Conservation (phyloP, 2,113 vertebrate species). For the Callorhinus ursinus region DNA sequence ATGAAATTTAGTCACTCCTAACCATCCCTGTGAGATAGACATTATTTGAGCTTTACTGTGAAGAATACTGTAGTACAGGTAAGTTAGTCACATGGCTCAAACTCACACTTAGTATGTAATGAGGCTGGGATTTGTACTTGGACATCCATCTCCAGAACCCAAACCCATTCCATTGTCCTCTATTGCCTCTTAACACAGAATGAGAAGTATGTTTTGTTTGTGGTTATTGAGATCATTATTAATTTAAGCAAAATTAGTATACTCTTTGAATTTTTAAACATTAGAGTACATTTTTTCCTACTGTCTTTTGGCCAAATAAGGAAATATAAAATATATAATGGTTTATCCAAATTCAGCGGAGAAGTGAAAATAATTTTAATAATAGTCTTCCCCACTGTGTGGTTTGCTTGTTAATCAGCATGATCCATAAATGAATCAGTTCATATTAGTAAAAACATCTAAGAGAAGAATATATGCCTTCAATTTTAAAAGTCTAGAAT, state of each 20-base stretch:
- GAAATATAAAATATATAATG: not conserved
- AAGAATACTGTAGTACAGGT: not conserved
- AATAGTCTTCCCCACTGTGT: not conserved
- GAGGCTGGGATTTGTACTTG: not conserved
- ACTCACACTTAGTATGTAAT: not conserved
- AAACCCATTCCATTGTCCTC: not conserved
- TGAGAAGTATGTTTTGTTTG: not conserved
- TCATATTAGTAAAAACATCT: not conserved
- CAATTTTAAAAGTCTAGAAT: not conserved
- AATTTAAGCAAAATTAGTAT: not conserved
- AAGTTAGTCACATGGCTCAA: not conserved
- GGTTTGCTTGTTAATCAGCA: not conserved
- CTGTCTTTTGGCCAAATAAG: not conserved
- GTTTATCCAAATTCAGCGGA: not conserved
- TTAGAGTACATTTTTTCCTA: not conserved
- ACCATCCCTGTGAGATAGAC: not conserved
- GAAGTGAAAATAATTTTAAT: not conserved
- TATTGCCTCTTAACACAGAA: not conserved
- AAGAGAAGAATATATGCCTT: not conserved
- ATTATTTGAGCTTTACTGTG: not conserved
- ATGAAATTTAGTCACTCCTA: not conserved
- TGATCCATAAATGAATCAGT: not conserved
- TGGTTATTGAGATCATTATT: not conserved
- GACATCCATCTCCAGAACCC: not conserved
- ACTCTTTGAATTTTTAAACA: not conserved